Evolutionary conservation across 2,113 vertebrate genomes (phyloP), one percentile per base, ranked within the genome.

Genomic region (Melanerpes formicivorus): DNA sequence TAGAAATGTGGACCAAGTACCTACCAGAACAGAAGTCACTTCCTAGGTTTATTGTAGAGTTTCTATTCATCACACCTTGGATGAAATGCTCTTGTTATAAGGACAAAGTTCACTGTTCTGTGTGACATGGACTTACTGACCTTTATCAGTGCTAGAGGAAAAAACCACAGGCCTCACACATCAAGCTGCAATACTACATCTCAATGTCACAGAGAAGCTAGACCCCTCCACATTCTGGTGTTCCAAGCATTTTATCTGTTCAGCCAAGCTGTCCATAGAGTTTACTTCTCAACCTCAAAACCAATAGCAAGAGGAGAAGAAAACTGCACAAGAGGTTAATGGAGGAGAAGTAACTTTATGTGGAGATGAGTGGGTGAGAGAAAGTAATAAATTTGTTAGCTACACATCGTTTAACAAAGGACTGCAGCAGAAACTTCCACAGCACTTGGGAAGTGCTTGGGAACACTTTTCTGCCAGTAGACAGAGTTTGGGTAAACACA

Each of bases 341-440:
- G 34, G 62, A 85, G n/a, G 9, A 86, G 17, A 91, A 90, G 25
- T 27, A 69, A 75, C 65, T 90, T 87, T 78, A 69, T 54, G 80
- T 66, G 86, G 74, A 92, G 83, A 84, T 90, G 55, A 90, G 55
- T 37, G 64, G 46, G 81, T 48, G 67, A 95, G 59, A 89, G 64
- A 69, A 91, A 90, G 78, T 29, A 89, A 91, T 55, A 80, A 21
- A 63, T 90, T 63, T 71, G 54, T 65, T 73, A 63, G 55, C 71
- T 76, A 63, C 55, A 46, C 21, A 63, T 90, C 74, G 88, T 79
- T 87, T 89, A 87, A 81, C 52, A 55, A 69, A 90, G 27, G 30
- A 84, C 66, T 54, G 30, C 11, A 81, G 63, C 44, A 88, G 66
- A 75, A 73, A 62, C 46, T 88, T 71, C 40, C 71, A 73, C 18